Percentiles rank a stretch among this genome's conserved stretches.
These are phyloP conservation scores for Bombus impatiens DNA, from an alignment of 1,140 invertebrate species.

Conservation along the genomic window DNA sequence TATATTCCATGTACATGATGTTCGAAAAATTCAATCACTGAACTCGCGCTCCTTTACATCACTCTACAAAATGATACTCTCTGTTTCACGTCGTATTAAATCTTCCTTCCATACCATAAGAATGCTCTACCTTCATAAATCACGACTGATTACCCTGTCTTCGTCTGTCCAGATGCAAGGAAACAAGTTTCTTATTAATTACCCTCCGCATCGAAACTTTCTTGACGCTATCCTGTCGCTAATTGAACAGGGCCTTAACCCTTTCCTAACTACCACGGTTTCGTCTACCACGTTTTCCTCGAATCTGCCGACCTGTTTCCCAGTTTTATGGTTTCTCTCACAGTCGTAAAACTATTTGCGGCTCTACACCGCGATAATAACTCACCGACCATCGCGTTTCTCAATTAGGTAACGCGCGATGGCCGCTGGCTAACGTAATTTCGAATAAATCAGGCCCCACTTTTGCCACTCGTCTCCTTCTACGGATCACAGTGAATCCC, in stretches of 20 bases:
- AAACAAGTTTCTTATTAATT: constrained; percentile 32
- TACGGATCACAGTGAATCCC: constrained; percentile 41
- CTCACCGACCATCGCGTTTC: constrained; percentile 78
- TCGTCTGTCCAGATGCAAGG: constrained; percentile 27
- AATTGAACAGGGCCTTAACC: background rate
- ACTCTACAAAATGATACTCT: background rate
- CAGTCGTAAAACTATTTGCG: constrained; percentile 76
- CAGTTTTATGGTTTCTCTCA: constrained; percentile 45
- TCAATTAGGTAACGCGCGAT: constrained; percentile 79
- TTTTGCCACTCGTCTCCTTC: constrained; percentile 62
- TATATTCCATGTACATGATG: background rate
- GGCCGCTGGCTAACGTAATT: constrained; percentile 75
- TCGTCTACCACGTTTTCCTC: constrained; percentile 17
- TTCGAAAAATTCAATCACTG: background rate
- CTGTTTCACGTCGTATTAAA: background rate
- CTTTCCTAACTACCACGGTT: background rate
- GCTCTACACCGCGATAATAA: constrained; percentile 74
- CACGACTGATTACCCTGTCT: constrained; percentile 23
- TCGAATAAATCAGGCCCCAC: constrained; percentile 78
- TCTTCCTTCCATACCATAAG: background rate
- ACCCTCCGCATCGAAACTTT: constrained; percentile 11
- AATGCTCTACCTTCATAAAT: constrained; percentile 14
- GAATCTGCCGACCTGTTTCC: constrained; percentile 35
- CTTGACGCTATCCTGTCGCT: background rate
- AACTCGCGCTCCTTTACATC: background rate